Conservation (phyloP, 2,888 invertebrate genomes). For the Leptinotarsa peninsularis region DNA sequence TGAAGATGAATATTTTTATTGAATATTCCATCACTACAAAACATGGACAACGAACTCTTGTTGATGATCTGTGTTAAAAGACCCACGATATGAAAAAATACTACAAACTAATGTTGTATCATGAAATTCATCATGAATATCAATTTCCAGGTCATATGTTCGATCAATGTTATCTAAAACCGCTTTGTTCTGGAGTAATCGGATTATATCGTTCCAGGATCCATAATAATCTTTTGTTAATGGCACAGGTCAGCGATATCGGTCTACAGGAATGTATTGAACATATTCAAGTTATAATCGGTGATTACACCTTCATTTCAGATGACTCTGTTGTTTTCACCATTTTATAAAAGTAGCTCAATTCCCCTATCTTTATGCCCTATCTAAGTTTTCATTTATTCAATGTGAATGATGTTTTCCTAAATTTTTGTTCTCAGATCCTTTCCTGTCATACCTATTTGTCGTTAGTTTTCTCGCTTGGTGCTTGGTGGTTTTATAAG, state of each 20-base stretch:
- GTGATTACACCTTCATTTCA: too few species aligned
- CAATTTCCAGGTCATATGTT: background rate
- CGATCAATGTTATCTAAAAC: background rate
- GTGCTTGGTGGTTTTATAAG: too few species aligned
- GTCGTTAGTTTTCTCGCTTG: too few species aligned
- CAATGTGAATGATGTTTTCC: too few species aligned
- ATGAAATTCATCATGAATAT: background rate
- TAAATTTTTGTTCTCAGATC: too few species aligned
- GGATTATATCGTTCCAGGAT: background rate
- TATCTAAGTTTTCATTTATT: too few species aligned
- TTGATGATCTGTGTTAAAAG: background rate
- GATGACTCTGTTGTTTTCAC: too few species aligned
- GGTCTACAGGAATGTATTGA: background rate
- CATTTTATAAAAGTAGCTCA: too few species aligned
- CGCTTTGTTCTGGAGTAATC: constrained; percentile 1
- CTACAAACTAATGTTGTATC: background rate
- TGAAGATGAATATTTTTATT: background rate
- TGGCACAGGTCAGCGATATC: background rate
- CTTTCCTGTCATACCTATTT: too few species aligned
- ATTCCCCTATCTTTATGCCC: too few species aligned
- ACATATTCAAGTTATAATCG: too few species aligned
- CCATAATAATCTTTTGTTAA: background rate
- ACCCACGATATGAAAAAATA: background rate
- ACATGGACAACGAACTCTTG: background rate
- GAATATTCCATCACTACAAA: background rate